Evolutionary conservation across 2,113 vertebrate genomes (phyloP).

Genomic region (Dendropsophus ebraccatus): DNA sequence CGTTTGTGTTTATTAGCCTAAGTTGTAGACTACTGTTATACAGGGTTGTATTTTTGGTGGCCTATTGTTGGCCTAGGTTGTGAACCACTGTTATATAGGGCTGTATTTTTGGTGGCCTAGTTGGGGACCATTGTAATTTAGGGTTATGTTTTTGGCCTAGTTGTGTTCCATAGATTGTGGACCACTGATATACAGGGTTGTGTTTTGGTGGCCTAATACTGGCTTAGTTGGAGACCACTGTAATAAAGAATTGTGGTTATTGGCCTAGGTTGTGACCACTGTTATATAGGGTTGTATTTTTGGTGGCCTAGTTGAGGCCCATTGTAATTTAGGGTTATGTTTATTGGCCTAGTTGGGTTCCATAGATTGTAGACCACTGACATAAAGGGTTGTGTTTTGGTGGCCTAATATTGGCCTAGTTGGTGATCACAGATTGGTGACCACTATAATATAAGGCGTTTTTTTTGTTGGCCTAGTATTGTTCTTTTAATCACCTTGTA

Average conservation of each 20-base stretch:
- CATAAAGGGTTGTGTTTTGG: not conserved
- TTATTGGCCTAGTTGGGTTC: not conserved
- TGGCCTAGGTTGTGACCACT: not conserved
- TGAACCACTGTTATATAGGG: not conserved
- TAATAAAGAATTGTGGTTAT: not conserved
- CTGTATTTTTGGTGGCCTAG: no score
- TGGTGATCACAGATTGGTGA: not conserved
- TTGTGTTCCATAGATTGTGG: not conserved
- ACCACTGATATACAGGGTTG: not conserved
- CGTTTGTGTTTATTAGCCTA: no score
- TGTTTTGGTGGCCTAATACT: not conserved
- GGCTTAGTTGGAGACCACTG: not conserved
- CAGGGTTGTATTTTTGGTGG: not conserved
- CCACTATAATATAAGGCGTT: not conserved
- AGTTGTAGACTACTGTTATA: not conserved
- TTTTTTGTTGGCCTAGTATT: not conserved
- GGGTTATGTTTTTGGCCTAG: not conserved
- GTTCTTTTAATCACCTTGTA: not conserved
- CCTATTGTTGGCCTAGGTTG: not conserved
- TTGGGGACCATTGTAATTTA: not conserved
- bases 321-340: not conserved
- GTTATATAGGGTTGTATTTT: not conserved
- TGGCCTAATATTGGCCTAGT: not conserved
- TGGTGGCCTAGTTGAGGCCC: not conserved
- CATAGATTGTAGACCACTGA: no score